Conservation (phyloP, 64 coral and sea anemone genomes). For the Astreopora myriophthalma region DNA sequence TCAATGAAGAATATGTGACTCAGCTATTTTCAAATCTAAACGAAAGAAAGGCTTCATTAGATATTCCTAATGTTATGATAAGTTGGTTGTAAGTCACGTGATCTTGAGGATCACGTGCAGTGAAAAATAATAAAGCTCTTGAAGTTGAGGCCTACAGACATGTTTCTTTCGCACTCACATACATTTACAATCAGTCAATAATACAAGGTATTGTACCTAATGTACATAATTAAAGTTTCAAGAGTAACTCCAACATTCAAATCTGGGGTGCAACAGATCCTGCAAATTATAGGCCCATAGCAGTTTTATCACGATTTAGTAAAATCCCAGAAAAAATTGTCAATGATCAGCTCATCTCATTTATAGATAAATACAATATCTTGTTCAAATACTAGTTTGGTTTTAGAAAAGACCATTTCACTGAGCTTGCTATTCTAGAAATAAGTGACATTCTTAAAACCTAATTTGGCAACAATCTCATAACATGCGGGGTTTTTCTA, state of each 20-base stretch:
- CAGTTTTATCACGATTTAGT: background rate
- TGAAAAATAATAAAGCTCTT: too few relatives aligned
- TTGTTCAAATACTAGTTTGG: background rate
- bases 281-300: background rate
- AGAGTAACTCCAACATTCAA: background rate
- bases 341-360: background rate
- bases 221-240: background rate
- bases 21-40: background rate
- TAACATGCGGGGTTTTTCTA: background rate
- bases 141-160: too few relatives aligned
- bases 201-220: background rate
- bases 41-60: background rate
- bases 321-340: background rate
- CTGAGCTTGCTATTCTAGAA: background rate
- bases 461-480: background rate
- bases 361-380: background rate
- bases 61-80: background rate
- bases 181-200: background rate
- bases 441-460: background rate
- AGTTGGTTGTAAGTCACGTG: background rate
- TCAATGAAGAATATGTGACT: background rate
- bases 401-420: background rate
- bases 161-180: too few relatives aligned
- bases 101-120: too few relatives aligned
- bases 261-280: background rate